Evolutionary conservation across 1,140 invertebrate species (phyloP), one percentile per base, ranked within the genome.

Genomic region (Lepidurus apus): DNA sequence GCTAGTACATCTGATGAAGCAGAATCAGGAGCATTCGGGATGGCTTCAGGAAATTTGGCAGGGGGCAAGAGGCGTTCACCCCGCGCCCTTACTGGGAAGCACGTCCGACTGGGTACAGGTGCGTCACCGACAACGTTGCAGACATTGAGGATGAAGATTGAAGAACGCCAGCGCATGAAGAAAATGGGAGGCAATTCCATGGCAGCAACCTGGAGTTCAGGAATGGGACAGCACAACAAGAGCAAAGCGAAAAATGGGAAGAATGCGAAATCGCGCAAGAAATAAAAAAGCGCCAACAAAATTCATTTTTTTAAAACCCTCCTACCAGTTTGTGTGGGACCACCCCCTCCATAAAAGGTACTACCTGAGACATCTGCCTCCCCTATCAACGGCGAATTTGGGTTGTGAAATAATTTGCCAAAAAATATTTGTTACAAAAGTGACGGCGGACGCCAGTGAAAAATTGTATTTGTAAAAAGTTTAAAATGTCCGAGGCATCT

Each of bases 101-200:
- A 88, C 80, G 87, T 88, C 1, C 81, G 85, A 17, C 84, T 86
- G 24, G 87, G 87, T 21, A 88, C 87, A 7, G 87, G 87, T 34
- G 87, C 87, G 34, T 86, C 85, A 24, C 84, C 86, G 1, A 81
- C 84, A 8, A 87, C 86, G 0, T 83, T 88, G 21, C 80, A 85
- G 8, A 85, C 85, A n/a, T 82, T 88, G 8, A 82, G 86, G 17
- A 83, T 85, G 74, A 87, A 87, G 79, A 85, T 88, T 34, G 83
- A 87, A 79, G 86, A 87, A 75, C 82, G 86, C 53, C 86, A 87
- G 80, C 81, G 83, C 9, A 74, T 79, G 73, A 79, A 79, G 17
- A 65, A 65, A 21, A 13, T 65, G 53, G 53, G 53, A 65, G 13
- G 17, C 53, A 9, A 65, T 65, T 65, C 53, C 13, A 65, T 65